These are phyloP conservation scores for Platerodrilus igneus DNA, from an alignment of 2,888 invertebrate species.

Conservation along the genomic window DNA sequence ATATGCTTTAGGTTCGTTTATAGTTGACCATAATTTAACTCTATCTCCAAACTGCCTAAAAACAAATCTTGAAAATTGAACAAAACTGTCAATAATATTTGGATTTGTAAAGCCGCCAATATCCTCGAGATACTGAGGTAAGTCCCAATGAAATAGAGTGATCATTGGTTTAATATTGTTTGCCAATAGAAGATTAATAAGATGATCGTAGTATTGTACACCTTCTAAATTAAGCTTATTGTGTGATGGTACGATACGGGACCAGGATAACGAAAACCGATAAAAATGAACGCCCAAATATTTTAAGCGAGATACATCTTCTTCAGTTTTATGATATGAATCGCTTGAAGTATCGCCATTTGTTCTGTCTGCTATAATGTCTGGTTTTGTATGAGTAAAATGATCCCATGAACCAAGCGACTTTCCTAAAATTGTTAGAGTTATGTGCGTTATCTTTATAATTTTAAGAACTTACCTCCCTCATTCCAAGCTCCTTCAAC, in stretches of 20 bases:
- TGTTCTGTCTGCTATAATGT: slow-evolving; percentile 51
- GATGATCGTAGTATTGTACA: slow-evolving; percentile 66
- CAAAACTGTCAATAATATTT: slow-evolving; percentile 51
- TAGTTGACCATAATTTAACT: no score
- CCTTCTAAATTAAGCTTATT: slow-evolving; percentile 64
- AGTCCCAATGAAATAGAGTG: slow-evolving; percentile 41
- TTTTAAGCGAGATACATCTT: slow-evolving; percentile 57
- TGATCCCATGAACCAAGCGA: no score
- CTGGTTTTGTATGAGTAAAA: slow-evolving; percentile 48
- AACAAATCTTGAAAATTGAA: slow-evolving; percentile 50
- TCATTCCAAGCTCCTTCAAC: no score
- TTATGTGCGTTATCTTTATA: no score
- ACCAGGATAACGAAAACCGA: slow-evolving; percentile 61
- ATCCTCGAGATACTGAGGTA: slow-evolving; percentile 45
- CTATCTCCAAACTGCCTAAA: no score
- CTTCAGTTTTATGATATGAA: slow-evolving; percentile 60
- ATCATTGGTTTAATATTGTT: slow-evolving; percentile 53
- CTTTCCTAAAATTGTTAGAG: no score
- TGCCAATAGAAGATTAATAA: slow-evolving; percentile 63
- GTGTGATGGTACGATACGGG: slow-evolving; percentile 62
- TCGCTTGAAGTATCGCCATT: slow-evolving; percentile 60
- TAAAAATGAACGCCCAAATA: slow-evolving; percentile 55
- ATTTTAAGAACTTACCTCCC: no score
- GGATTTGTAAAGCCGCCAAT: slow-evolving; percentile 62
- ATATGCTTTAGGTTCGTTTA: no score